Evolutionary conservation across 2,113 vertebrate species (phyloP).

Genomic region (Hoplias malabaricus): DNA sequence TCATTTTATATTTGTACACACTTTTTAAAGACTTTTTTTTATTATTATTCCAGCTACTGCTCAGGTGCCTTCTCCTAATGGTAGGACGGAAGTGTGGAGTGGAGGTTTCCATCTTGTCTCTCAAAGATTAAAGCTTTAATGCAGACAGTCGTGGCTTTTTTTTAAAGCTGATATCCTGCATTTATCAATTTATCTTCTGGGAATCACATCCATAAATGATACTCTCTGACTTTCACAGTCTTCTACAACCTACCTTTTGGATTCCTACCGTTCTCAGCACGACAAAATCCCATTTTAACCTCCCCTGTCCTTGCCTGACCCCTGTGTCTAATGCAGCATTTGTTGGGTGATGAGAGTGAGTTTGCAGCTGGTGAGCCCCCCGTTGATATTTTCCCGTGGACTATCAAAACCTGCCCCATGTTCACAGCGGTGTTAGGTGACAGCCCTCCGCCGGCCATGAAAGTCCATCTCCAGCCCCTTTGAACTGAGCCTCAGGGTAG

Average conservation of each 20-base stretch:
- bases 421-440: conserved; percentile 57
- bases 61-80: no score
- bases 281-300: not conserved
- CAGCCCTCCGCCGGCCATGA: conserved; percentile 44
- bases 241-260: not conserved
- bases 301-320: conserved; percentile 26
- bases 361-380: conserved; percentile 13
- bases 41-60: no score
- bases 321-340: not conserved
- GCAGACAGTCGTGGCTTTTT: no score
- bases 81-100: no score
- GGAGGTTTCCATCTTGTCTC: no score
- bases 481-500: conserved; percentile 45
- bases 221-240: no score
- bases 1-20: no score
- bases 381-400: conserved; percentile 35
- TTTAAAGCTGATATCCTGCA: no score
- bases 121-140: no score
- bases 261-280: not conserved
- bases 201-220: no score
- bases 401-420: conserved; percentile 22
- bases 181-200: no score
- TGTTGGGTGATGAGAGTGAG: conserved; percentile 22
- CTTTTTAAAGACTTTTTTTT: no score
- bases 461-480: conserved; percentile 49